These are phyloP conservation scores for Eulemur mongoz DNA, from an alignment of 2,797 vertebrate species.

Conservation along the genomic window DNA sequence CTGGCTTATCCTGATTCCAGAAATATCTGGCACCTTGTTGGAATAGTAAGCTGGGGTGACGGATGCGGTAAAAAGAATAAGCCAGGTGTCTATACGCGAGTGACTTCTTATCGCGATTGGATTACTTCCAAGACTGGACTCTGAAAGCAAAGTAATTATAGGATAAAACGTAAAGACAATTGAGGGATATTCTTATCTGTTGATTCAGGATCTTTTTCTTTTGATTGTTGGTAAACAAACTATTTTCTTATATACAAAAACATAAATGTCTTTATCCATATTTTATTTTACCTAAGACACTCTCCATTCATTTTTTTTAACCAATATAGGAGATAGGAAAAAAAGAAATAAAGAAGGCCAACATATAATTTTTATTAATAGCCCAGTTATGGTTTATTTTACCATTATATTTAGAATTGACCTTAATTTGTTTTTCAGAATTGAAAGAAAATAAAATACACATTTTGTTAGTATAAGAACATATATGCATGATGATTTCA, in stretches of 20 bases:
- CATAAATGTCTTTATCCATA: neutral
- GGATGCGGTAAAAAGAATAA: conserved; percentile 83
- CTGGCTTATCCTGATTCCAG: conserved; percentile 77
- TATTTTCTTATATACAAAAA: conserved; percentile 4
- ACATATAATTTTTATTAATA: conserved; percentile 20
- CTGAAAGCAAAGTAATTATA: conserved; percentile 68
- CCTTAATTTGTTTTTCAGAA: conserved; percentile 12
- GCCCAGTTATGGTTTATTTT: neutral
- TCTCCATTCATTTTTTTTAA: neutral
- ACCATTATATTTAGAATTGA: neutral
- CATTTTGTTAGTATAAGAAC: neutral
- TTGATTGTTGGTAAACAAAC: neutral
- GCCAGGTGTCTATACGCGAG: conserved; percentile 83
- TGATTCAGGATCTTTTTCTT: neutral
- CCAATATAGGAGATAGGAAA: neutral
- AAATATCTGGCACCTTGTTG: conserved; percentile 84
- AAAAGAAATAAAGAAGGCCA: neutral
- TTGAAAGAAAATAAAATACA: neutral
- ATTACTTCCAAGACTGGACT: conserved; percentile 82
- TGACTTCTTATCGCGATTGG: conserved; percentile 83
- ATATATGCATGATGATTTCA: neutral
- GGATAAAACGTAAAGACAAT: neutral
- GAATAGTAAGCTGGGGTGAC: conserved; percentile 85
- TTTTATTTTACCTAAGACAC: neutral
- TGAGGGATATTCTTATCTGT: neutral